Conservation (phyloP, 2,888 invertebrate genomes). For the Hololepta plana region DNA sequence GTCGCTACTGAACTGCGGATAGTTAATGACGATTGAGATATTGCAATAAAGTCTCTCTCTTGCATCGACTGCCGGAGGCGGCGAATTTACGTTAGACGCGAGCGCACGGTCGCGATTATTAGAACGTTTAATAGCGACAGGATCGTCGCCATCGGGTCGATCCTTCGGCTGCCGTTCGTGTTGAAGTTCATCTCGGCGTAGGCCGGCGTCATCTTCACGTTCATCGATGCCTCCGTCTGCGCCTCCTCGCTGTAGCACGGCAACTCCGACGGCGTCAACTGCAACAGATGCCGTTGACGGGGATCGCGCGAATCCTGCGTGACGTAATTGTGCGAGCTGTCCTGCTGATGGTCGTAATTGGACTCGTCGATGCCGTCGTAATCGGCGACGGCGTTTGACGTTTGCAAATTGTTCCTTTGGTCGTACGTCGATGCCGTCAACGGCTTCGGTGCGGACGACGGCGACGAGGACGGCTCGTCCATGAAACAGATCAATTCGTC, state of each 20-base stretch:
- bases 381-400: conserved; percentile 5
- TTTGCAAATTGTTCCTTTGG: background rate
- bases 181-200: conserved; percentile 15
- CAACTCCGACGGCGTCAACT: conserved; percentile 18
- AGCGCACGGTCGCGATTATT: too few species aligned
- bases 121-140: conserved; percentile 5
- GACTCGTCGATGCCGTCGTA: conserved; percentile 12
- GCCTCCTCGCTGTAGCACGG: conserved; percentile 25
- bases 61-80: too few species aligned
- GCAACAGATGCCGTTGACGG: conserved; percentile 15
- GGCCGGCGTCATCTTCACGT: conserved; percentile 17
- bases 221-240: conserved; percentile 17
- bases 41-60: too few species aligned
- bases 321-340: conserved; percentile 13
- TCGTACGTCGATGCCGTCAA: conserved; percentile 8
- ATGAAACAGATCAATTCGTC: conserved; percentile 55
- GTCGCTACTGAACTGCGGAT: too few species aligned
- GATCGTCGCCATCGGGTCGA: too few species aligned
- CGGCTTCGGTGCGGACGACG: conserved; percentile 7
- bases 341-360: conserved; percentile 14
- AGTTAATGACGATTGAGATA: too few species aligned
- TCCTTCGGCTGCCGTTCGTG: conserved; percentile 8
- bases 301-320: conserved; percentile 14
- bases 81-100: conserved; percentile 9
- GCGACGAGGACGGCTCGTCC: conserved; percentile 22